Base-by-base conservation (phyloP, 2,888 invertebrate genomes). In the Hirtodrosophila cameraria region DNA sequence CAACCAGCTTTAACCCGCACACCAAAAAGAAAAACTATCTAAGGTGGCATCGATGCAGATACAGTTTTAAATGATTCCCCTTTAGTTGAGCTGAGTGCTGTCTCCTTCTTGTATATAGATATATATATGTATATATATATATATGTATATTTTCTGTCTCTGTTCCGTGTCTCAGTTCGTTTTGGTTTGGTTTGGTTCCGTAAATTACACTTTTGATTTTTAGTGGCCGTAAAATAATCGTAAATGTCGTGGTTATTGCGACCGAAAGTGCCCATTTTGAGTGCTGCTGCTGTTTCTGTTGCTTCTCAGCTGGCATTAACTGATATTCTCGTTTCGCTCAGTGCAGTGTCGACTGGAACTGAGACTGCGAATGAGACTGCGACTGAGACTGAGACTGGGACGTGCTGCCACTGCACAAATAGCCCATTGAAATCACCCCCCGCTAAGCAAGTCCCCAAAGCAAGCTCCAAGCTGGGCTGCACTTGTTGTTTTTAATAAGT, bases 221-320 rank as follows among this genome's bases (percentile, higher is more conserved):
- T 90, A 91, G 86, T 89, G 89, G 83, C 88, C 89, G 89, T 90
- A 90, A 91, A 91, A 91, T 91, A 89, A 90, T 91, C 89, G 89
- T 90, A 90, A 89, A 89, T 88, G 90, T 90, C 90, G 88, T 87
- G 87, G 88, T 90, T 90, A 90, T 90, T 90, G 90, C 89, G 88
- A 89, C 88, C 88, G 86, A 89, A 90, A 90, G 88, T 89, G 88
- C 88, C 89, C 88, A 89, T 90, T 89, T 88, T 80, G 79, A 75
- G 79, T 78, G 79, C 52, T 70, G 66, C 71, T 75, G 59, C 53
- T 75, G 72, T 48, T 64, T 48, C 38, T 57, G 72, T 48, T 64
- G 53, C 38, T 57, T 61, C 63, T 60, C 78, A 62, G 71, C 69
- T 63, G 59, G 57, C 66, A 58, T 69, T 83, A 86, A 83, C 83